Base-by-base conservation (phyloP, 2,113 vertebrate genomes). In the Poeciliopsis prolifica region DNA sequence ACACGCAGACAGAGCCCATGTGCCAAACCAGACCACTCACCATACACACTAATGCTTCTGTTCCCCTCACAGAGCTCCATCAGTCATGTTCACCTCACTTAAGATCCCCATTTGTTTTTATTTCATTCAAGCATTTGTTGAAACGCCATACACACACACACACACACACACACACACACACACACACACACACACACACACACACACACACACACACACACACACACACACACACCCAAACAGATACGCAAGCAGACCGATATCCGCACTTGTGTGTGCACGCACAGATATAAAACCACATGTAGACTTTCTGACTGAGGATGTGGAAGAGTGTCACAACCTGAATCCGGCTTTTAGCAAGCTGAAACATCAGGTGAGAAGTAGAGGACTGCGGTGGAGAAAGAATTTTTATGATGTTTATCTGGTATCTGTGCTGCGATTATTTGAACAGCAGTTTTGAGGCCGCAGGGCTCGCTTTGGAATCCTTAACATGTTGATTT, bases 391-490 rank as follows among this genome's bases (percentile, higher is more conserved):
- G 66, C 61, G 69, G 83, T 68, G 69, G 83, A 61, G 74, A 72
- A 82, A n/a, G 51, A 58, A 58, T 58, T 58, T 58, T 58, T 58
- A 65, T 78, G 89, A 89, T 90, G 66, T 86, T 86, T 89, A 87
- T 75, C 76, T 80, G 58, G 28, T 91, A 92, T 92, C 87, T 92
- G 87, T 77, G 80, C 61, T 65, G 81, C 85, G 92, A 92, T 93
- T 92, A 91, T 93, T 92, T 92, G 85, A 88, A 91, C 87, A 92
- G 89, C 82, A 88, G 87, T 93, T 91, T 84, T 88, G 76, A 58
- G 51, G 51, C 51, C 51, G 24, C 51, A n/a, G 90, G 87, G 88
- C 68, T 84, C 67, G 89, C 85, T 75, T 78, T 81, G 73, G 84
- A 80, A 88, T 92, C 90, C 90, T 87, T 81, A 79, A 78, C 87